These are phyloP conservation scores for Mus spretus DNA, from an alignment of 2,797 vertebrate species.

Conservation along the genomic window DNA sequence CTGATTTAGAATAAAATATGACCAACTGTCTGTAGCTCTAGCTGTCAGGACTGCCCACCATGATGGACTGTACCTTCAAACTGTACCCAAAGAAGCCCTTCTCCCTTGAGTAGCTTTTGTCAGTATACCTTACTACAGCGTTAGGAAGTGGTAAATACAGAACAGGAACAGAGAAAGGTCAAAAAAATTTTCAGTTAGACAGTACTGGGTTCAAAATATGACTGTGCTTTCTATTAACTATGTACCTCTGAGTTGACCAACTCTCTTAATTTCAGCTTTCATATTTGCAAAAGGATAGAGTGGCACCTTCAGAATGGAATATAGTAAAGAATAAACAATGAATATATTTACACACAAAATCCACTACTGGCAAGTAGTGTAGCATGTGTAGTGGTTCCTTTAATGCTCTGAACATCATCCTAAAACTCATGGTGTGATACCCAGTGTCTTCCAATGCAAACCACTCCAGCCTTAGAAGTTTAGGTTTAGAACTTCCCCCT, in stretches of 20 bases:
- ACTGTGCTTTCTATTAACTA: neutral
- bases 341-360: neutral
- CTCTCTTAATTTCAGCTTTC: neutral
- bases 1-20: neutral
- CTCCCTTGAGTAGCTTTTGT: neutral
- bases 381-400: neutral
- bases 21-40: neutral
- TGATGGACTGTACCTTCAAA: neutral
- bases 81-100: neutral
- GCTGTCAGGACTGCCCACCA: neutral
- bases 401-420: neutral
- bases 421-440: neutral
- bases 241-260: neutral
- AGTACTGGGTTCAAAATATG: neutral
- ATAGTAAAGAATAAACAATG: neutral
- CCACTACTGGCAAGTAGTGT: neutral
- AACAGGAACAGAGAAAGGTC: neutral
- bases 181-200: neutral
- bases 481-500: neutral
- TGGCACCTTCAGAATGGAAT: neutral
- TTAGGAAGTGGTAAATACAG: neutral
- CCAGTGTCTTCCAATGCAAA: conserved; percentile 18
- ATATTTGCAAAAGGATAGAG: neutral
- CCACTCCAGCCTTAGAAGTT: neutral
- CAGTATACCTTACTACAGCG: neutral